Base-by-base conservation (phyloP, 1,140 invertebrate species). In the Formica exsecta region DNA sequence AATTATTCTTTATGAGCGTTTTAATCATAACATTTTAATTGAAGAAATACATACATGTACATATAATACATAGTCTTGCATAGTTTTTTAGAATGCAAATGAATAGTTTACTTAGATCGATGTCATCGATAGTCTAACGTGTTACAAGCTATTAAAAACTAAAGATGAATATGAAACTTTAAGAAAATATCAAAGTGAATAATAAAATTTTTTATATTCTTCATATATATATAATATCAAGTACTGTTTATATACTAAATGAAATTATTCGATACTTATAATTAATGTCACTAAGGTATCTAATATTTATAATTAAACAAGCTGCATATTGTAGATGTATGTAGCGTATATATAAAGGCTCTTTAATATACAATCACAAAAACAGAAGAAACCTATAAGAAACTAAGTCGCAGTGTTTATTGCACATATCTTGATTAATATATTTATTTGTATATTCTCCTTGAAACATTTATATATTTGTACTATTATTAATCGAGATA, bases 301-400 rank as follows among this genome's bases (percentile, higher is more conserved):
- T 51, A 79, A 38, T 80, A 80, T 70, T 70, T 44, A 66, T 25
- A 80, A 68, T 79, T 79, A 79, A 80, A 68, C 68, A 70, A 80
- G 8, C 16, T 44, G 3, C n/a, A 41, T 3, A 11, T 11, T 66
- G 61, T 41, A 79, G 32, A 79, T 77, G 22, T 44, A 44, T 51
- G 48, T 51, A 48, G 16, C 3, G 3, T 51, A 54, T 54, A 51
- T 54, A 44, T 44, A 76, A 29, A 44, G 7, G n/a, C 29, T 83
- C n/a, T 73, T 57, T 81, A 61, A 84, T 84, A 25, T 77, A 44
- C 13, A 62, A 51, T 84, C 66, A 70, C 16, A 66, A 41, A 65
- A 65, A 66, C 44, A 22, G 13, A 13, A 32, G 29, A 25, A 65
- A 44, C 3, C 6, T 65, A 77, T 48, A 65, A 65, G 11, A 68